Base-by-base conservation (phyloP, 2,888 invertebrate genomes). In the Gasteruption jaculator region DNA sequence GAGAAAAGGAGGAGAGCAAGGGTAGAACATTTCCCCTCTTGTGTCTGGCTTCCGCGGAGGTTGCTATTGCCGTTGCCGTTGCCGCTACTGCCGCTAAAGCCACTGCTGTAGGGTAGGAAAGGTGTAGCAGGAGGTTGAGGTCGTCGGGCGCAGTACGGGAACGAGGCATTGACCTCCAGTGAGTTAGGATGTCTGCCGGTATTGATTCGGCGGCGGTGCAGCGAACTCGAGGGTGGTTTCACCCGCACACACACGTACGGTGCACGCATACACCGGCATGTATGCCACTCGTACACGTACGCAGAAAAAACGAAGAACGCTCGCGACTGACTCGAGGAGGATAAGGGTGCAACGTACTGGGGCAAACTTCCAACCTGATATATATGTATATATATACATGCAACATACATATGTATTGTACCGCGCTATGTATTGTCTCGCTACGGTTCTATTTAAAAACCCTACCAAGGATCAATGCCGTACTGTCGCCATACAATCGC, bases 161-260 rank as follows among this genome's bases (percentile, higher is more conserved):
- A 73, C 73, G 73, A 77, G 78, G 76, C 78, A 77, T 78, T 78
- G 78, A 78, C 78, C 78, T 68, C 70, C 58, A 68, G 64, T 63
- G 67, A 65, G 68, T 66, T 64, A 73, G 75, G 73, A 73, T 74
- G 74, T 75, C 73, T 75, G 75, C 74, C 67, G 71, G 71, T 71
- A 73, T 74, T 76, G 76, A 75, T 74, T 73, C 65, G 60, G 58
- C 50, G 54, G 58, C 54, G 60, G 55, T 54, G 62, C 62, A 57
- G 60, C 53, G 50, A 54, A 48, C 58, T 52, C 56, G 55, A 55
- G 51, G 50, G 65, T 41, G 26, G 37, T 22, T 22, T 22, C 24
- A 10, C 24, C 7, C 8, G 11, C 11, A 26, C 12, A 19, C 18
- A 11, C 18, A 29, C 41, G 38, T 22, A 18, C 16, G 24, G n/a